These are phyloP conservation scores for Nothura maculosa DNA, from an alignment of 2,797 vertebrate species.

Conservation along the genomic window DNA sequence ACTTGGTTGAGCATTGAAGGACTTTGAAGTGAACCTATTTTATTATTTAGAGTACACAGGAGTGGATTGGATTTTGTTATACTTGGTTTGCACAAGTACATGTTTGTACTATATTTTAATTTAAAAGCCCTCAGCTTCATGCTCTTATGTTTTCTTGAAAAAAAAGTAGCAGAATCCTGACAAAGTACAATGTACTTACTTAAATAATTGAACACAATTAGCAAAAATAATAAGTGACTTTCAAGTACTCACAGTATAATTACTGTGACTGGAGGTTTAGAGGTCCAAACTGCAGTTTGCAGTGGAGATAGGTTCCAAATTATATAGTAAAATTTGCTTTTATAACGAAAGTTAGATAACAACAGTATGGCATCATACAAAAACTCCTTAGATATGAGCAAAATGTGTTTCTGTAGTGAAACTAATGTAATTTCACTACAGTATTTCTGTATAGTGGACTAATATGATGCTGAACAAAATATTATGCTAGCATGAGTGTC, in stretches of 20 bases:
- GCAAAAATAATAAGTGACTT: neutral
- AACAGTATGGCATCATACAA: neutral
- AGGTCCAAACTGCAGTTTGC: neutral
- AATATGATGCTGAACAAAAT: accelerated
- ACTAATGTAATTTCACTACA: too few species aligned
- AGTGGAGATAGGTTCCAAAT: neutral
- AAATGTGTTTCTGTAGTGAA: neutral
- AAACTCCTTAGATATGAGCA: accelerated
- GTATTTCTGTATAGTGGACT: accelerated
- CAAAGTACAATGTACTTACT: accelerated
- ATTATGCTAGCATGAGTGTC: neutral
- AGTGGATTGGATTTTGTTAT: neutral
- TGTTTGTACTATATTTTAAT: neutral
- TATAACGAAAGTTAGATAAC: neutral
- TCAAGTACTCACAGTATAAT: neutral
- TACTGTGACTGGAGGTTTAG: neutral
- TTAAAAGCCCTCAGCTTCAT: neutral
- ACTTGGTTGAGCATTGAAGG: accelerated
- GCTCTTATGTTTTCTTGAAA: neutral
- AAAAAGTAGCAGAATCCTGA: neutral
- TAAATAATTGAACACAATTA: neutral
- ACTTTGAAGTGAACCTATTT: neutral
- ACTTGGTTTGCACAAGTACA: neutral
- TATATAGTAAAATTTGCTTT: neutral
- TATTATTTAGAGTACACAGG: neutral